Base-by-base conservation (phyloP, 2,797 vertebrate species). In the Gadopsis bispinosus region DNA sequence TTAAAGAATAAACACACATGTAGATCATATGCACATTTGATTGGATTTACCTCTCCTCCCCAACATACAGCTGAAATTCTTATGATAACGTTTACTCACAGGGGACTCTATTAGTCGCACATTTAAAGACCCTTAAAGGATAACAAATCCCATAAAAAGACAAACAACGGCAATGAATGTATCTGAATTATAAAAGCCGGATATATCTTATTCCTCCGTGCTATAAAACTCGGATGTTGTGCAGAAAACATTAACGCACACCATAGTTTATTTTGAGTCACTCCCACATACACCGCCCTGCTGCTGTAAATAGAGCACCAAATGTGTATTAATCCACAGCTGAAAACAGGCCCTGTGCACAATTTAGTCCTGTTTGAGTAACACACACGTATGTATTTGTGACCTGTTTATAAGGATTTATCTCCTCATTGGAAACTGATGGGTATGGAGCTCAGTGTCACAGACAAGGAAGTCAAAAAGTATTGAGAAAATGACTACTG, bases 1-100 rank as follows among this genome's bases (percentile, higher is more conserved):
- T 4, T 22, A 33, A 53, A 67, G 59, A 68, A 79, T 29, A 87
- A 83, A 89, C 55, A 69, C 64, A 80, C 26, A 39, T 71, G 43
- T 29, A 51, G 22, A 55, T 59, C 12, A 54, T 3, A 5, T 47
- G 69, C 7, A 53, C 29, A 33, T 59, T 17, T 37, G 4, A 61
- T 60, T 11, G 19, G 39, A 45, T 80, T 67, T 51, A 51, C 13
- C 53, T 60, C 16, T 29, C 5, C 43, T 22, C 13, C 11, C 17
- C 39, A 62, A 26, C 17, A 53, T 39, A 29, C 45, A 75, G 50
- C 19, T 48, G 12, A 48, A 19, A 59, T 5, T 81, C 17, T 54
- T 4, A 0, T 62, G 20, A 56, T 19, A n/a, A 4, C 51, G 45
- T 50, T 60, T 22, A 54, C 29, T 53, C 33, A 56, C 22, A 45